These are phyloP conservation scores for Eueremaeus valkanovi DNA, from an alignment of 2,888 invertebrate genomes.

Conservation along the genomic window DNA sequence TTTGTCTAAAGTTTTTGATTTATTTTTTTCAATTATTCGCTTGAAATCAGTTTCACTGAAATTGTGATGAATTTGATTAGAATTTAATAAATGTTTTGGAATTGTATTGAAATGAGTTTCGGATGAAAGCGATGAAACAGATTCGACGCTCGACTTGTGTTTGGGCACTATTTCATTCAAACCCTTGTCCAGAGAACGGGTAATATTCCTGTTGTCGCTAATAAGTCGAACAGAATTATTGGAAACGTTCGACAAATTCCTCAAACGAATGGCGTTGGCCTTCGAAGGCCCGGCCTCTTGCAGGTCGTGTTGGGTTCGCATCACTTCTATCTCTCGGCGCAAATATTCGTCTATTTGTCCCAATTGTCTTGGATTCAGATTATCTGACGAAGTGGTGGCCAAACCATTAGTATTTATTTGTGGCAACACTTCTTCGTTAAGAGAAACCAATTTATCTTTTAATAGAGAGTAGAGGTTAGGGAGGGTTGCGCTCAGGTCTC, in stretches of 20 bases:
- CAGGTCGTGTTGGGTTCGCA: background rate
- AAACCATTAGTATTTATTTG: background rate
- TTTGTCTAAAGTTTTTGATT: background rate
- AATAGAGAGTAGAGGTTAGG: conserved; percentile 64
- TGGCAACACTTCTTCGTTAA: background rate
- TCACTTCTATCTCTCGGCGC: background rate
- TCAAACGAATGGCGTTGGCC: background rate
- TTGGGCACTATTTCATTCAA: conserved; percentile 42
- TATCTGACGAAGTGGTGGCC: background rate
- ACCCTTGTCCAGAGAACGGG: conserved; percentile 47
- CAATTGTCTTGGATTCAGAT: background rate
- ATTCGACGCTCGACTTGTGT: background rate
- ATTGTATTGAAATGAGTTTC: background rate
- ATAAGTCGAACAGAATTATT: background rate
- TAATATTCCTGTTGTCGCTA: conserved; percentile 36
- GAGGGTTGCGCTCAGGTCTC: conserved; percentile 70
- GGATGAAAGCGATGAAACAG: conserved; percentile 3
- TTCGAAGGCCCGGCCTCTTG: background rate
- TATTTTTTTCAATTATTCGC: background rate
- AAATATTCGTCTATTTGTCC: background rate
- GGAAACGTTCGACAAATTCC: background rate
- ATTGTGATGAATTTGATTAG: conserved; percentile 23
- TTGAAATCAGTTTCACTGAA: conserved; percentile 15
- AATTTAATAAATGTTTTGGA: conserved; percentile 23
- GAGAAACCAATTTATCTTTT: conserved; percentile 8